phyloP scores from a whole-genome alignment of 2,888 invertebrate genomes.

The Mylabris sibirica region DNA sequence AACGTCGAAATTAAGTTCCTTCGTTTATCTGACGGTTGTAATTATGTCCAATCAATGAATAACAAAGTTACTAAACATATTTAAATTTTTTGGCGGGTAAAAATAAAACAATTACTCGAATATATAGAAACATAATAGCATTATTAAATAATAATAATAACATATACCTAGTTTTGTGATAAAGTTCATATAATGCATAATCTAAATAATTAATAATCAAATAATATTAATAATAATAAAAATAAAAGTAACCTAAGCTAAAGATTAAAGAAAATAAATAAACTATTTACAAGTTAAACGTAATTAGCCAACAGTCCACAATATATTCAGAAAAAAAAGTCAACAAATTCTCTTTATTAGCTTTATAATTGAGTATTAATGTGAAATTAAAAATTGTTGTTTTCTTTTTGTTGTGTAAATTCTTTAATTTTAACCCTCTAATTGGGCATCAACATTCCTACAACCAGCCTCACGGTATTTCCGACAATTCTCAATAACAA shows the following conservation, averaged over 20 bases:
- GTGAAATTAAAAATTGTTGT: neutral
- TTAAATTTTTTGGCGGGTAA: neutral
- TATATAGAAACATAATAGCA: constrained; percentile 2
- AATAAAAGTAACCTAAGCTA: neutral
- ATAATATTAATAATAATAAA: neutral
- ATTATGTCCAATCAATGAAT: neutral
- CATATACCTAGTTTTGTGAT: neutral
- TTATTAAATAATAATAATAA: constrained; percentile 7
- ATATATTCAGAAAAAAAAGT: neutral
- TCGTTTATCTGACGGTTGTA: no score
- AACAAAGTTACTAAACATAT: neutral
- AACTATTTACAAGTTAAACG: neutral
- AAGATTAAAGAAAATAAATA: neutral
- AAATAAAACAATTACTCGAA: neutral
- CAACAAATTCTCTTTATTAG: neutral
- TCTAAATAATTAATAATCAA: neutral
- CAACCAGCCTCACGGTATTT: constrained; percentile 48
- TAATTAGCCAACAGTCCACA: constrained; percentile 2
- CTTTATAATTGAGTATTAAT: constrained; percentile 21
- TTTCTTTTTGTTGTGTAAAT: neutral
- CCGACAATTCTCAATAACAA: constrained; percentile 73
- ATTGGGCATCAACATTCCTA: constrained; percentile 41
- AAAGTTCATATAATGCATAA: neutral
- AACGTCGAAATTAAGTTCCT: no score
- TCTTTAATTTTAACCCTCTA: constrained; percentile 37